Percentiles rank a stretch among this genome's conserved stretches.
Evolutionary conservation across 2,113 vertebrate genomes (phyloP).

Genomic region (Salminus brasiliensis): DNA sequence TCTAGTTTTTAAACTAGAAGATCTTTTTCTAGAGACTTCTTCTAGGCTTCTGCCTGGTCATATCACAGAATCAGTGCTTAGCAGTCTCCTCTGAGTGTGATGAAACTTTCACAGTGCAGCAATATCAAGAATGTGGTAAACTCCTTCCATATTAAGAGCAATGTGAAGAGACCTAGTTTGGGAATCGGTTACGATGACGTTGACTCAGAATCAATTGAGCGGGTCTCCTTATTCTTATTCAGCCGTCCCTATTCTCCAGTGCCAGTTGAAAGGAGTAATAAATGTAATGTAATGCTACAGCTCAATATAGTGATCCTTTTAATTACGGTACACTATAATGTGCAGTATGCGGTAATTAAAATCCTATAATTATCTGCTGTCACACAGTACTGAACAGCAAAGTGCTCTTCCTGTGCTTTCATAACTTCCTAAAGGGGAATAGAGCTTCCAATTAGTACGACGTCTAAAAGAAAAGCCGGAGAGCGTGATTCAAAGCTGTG

Average conservation of each 20-base stretch:
- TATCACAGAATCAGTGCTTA: too few species aligned
- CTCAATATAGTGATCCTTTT: not conserved
- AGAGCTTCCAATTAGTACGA: not conserved
- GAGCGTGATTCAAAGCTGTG: too few species aligned
- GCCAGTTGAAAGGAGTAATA: not conserved
- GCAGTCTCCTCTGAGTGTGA: too few species aligned
- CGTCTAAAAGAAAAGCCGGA: not conserved
- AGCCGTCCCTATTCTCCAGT: not conserved
- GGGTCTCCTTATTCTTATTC: not conserved
- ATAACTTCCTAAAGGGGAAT: not conserved
- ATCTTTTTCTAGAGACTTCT: too few species aligned
- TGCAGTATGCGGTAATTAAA: constrained; percentile 9
- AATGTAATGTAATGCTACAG: constrained; percentile 8
- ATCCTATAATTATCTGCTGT: not conserved
- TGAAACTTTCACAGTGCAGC: too few species aligned
- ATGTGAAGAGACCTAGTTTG: not conserved
- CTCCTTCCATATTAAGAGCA: too few species aligned
- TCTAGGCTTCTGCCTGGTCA: too few species aligned
- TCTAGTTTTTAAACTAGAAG: too few species aligned
- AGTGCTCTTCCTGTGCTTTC: not conserved
- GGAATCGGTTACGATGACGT: not conserved
- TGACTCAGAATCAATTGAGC: not conserved
- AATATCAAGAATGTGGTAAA: too few species aligned
- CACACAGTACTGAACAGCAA: not conserved
- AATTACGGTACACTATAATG: constrained; percentile 10